Conservation (phyloP, 2,797 vertebrate genomes). For the Epinephelus coioides region DNA sequence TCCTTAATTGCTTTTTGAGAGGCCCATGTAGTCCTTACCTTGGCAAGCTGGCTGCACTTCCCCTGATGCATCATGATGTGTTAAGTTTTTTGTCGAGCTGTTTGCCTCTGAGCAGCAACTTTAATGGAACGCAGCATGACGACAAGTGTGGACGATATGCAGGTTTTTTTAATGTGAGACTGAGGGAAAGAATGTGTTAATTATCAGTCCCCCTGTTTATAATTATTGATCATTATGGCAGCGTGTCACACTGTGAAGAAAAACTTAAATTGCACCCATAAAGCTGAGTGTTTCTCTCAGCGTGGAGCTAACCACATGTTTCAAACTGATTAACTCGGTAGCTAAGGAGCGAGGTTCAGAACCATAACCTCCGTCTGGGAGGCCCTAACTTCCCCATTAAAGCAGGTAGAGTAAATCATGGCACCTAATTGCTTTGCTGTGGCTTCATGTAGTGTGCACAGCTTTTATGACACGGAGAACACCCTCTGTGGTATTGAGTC, state of each 20-base stretch:
- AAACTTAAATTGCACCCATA: conserved; percentile 54
- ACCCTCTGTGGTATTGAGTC: conserved; percentile 1
- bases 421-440: conserved; percentile 81
- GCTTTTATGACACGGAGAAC: conserved; percentile 54
- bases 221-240: conserved; percentile 49
- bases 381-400: conserved; percentile 74
- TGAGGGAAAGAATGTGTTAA: conserved; percentile 41
- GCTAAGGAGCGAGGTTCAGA: conserved; percentile 68
- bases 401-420: conserved; percentile 81
- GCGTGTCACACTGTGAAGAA: conserved; percentile 29
- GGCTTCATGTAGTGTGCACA: conserved; percentile 50
- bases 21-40: conserved; percentile 79
- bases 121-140: conserved; percentile 38
- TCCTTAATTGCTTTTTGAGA: conserved; percentile 87
- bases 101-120: conserved; percentile 61
- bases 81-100: conserved; percentile 55
- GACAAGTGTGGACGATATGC: conserved; percentile 35
- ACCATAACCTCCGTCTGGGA: conserved; percentile 76
- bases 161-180: conserved; percentile 24
- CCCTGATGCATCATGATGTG: conserved; percentile 69
- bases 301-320: conserved; percentile 48
- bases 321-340: conserved; percentile 75
- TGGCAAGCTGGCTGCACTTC: conserved; percentile 72
- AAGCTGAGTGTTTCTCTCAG: conserved; percentile 28
- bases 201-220: conserved; percentile 34